A percentile compares a stretch with the other conserved stretches of the same genome.
Conservation (phyloP, 1,140 invertebrate species). For the Magallana angulata region DNA sequence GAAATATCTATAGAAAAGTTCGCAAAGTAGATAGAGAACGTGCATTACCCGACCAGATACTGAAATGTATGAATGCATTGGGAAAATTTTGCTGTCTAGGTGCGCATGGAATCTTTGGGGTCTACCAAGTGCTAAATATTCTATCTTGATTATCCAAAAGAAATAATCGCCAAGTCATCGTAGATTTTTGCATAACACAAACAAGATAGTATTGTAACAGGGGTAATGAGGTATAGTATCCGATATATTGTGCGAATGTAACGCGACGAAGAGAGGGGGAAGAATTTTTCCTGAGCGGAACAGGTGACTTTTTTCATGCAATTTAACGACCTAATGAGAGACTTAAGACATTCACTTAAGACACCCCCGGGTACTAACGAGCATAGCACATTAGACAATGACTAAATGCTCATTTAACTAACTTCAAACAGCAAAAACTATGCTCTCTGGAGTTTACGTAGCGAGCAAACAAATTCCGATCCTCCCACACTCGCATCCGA, state of each 20-base stretch:
- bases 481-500: not conserved
- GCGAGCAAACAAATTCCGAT: slow-evolving; percentile 12
- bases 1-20: too few species aligned
- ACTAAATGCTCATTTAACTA: slow-evolving; percentile 36
- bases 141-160: not conserved
- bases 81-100: not conserved
- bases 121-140: slow-evolving; percentile 31
- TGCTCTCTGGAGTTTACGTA: slow-evolving; percentile 26
- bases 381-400: not conserved
- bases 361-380: slow-evolving; percentile 20
- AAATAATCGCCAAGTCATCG: slow-evolving; percentile 33
- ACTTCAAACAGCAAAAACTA: slow-evolving; percentile 36
- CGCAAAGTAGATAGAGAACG: not conserved
- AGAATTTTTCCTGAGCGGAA: not conserved
- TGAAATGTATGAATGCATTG: not conserved
- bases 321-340: slow-evolving; percentile 28
- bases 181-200: slow-evolving; percentile 32
- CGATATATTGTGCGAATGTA: slow-evolving; percentile 27
- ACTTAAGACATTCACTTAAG: slow-evolving; percentile 17
- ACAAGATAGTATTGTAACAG: slow-evolving; percentile 34
- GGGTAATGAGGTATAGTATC: not conserved
- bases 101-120: not conserved
- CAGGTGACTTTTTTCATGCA: slow-evolving; percentile 22
- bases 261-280: not conserved
- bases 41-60: not conserved